Conservation (phyloP, 2,888 invertebrate species). For the Brachylomia viminalis region DNA sequence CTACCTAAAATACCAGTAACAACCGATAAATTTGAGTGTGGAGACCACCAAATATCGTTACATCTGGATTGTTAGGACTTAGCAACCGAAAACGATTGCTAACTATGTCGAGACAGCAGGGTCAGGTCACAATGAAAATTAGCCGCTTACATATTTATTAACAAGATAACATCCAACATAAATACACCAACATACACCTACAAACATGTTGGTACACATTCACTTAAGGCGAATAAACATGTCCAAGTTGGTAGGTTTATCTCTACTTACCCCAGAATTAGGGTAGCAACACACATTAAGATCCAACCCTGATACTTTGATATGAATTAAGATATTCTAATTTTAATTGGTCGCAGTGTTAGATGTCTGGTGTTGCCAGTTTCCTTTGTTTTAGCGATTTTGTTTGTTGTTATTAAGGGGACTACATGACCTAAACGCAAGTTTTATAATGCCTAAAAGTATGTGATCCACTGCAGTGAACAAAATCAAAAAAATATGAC, state of each 20-base stretch:
- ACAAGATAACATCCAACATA: constrained; percentile 47
- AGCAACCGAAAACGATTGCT: too few species aligned
- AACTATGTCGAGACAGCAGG: too few species aligned
- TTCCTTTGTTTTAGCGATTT: constrained; percentile 64
- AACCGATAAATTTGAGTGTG: too few species aligned
- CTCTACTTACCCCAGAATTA: constrained; percentile 87
- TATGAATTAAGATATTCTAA: constrained; percentile 94
- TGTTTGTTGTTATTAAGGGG: constrained; percentile 25
- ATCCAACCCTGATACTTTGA: constrained; percentile 91
- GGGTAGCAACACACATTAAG: constrained; percentile 89
- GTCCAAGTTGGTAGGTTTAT: constrained; percentile 84
- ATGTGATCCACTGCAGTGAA: too few species aligned
- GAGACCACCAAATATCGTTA: too few species aligned
- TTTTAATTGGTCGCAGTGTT: constrained; percentile 86
- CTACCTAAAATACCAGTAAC: too few species aligned
- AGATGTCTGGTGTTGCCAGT: constrained; percentile 72
- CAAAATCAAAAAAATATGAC: too few species aligned
- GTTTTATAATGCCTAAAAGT: too few species aligned
- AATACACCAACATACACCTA: constrained; percentile 53
- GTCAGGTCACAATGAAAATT: constrained; percentile 35
- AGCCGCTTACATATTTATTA: constrained; percentile 42
- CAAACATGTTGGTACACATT: constrained; percentile 72
- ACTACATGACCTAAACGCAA: too few species aligned
- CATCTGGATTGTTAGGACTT: too few species aligned
- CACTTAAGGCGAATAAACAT: constrained; percentile 88